Percentiles rank a stretch among this genome's conserved stretches.
These are phyloP conservation scores for Camelus dromedarius DNA, from an alignment of 2,113 vertebrate species.

Conservation along the genomic window DNA sequence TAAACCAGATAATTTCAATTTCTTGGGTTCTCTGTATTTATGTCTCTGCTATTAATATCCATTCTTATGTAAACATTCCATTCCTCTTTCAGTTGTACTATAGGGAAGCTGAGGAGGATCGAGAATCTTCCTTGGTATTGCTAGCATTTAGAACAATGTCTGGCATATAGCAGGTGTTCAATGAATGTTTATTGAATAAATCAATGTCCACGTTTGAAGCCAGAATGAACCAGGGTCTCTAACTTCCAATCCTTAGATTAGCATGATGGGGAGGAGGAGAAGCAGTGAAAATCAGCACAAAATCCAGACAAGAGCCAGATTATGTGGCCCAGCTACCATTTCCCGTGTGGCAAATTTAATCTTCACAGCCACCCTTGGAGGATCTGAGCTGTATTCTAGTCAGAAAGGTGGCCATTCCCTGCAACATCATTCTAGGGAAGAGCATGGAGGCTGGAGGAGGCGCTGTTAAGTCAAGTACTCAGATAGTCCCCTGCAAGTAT, in stretches of 20 bases:
- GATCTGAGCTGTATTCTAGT: conserved; percentile 17
- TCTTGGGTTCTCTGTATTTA: conserved; percentile 25
- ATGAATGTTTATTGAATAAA: background rate
- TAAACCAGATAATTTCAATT: conserved; percentile 58
- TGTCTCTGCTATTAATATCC: background rate
- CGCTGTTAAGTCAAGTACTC: background rate
- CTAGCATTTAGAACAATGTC: conserved; percentile 21
- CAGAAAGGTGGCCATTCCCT: background rate
- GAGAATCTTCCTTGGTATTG: background rate
- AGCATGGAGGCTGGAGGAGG: background rate
- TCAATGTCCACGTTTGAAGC: background rate
- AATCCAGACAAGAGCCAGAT: background rate
- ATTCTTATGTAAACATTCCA: conserved; percentile 21
- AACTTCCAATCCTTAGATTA: conserved; percentile 14
- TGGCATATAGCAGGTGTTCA: background rate
- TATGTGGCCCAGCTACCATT: background rate
- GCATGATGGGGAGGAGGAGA: background rate
- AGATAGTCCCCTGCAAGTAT: background rate
- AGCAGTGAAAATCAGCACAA: background rate
- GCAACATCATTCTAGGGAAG: background rate
- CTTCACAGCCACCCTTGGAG: background rate
- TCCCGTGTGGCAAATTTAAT: background rate
- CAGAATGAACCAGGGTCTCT: background rate
- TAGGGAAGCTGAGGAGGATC: background rate
- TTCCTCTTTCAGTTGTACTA: background rate